Percentiles rank a stretch among this genome's conserved stretches.
Conservation (phyloP, 2,113 vertebrate species). For the Chrysochloris asiatica region DNA sequence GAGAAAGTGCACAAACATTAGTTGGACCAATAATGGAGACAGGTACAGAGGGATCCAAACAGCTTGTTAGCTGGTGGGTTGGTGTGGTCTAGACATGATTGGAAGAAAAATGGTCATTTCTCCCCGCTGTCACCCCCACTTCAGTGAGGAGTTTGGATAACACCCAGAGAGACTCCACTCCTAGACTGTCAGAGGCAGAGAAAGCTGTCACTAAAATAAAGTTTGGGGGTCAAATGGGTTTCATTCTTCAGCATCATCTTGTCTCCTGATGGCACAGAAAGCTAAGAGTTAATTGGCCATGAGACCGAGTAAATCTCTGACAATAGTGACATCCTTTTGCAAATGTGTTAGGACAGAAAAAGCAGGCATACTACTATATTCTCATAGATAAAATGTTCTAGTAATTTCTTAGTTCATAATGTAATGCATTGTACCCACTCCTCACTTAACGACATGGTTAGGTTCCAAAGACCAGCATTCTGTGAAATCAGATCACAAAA, state of each 20-base stretch:
- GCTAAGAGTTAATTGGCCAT: accelerated
- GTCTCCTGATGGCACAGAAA: slow-evolving; percentile 37
- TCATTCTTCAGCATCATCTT: background rate
- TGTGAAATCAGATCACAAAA: too few species aligned
- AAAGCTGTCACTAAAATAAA: background rate
- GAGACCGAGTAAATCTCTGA: accelerated
- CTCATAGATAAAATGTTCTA: accelerated
- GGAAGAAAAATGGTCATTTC: background rate
- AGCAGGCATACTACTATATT: background rate
- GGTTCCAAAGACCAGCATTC: too few species aligned
- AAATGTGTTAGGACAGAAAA: background rate
- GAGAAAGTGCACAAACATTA: background rate
- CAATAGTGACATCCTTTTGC: accelerated
- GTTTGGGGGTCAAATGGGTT: background rate
- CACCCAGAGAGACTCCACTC: accelerated
- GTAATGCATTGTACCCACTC: too few species aligned
- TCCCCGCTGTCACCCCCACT: accelerated
- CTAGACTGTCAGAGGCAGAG: background rate
- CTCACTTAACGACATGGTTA: too few species aligned
- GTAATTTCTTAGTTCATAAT: background rate
- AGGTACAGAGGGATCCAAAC: accelerated
- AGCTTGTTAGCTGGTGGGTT: background rate
- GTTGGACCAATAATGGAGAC: accelerated
- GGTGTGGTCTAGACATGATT: accelerated
- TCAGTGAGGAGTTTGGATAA: accelerated